Percentiles rank a stretch among this genome's conserved stretches.
Conservation (phyloP, 2,113 vertebrate species). For the Emydura subglobosa region DNA sequence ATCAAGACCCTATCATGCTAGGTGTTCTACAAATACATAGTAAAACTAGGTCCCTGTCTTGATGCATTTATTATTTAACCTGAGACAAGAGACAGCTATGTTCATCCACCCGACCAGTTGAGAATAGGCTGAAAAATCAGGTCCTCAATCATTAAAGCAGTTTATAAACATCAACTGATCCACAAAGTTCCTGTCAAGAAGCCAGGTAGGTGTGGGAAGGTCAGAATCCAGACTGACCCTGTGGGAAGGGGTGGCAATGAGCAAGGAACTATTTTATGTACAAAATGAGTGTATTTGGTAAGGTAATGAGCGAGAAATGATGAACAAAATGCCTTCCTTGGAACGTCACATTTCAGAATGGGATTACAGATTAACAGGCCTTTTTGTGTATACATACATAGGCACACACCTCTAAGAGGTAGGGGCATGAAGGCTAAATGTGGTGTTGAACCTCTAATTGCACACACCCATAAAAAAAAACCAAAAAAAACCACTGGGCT, state of each 20-base stretch:
- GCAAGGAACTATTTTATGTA: not conserved
- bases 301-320: accelerated
- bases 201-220: not conserved
- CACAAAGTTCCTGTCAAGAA: not conserved
- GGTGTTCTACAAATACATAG: not conserved
- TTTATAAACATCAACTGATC: not conserved
- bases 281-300: not conserved
- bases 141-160: too few species aligned
- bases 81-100: not conserved
- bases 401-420: not conserved
- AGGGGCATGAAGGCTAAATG: not conserved
- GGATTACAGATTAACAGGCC: accelerated
- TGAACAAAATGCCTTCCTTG: not conserved
- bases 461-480: too few species aligned
- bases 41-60: not conserved
- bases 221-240: not conserved
- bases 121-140: not conserved
- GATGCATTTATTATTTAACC: not conserved
- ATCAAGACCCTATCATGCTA: not conserved
- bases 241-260: accelerated
- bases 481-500: not conserved
- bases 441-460: accelerated
- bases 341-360: accelerated
- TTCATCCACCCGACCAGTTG: not conserved
- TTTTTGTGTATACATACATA: not conserved